phyloP scores from a whole-genome alignment of 2,888 invertebrate genomes.

The Meiosimyza platycephala region DNA sequence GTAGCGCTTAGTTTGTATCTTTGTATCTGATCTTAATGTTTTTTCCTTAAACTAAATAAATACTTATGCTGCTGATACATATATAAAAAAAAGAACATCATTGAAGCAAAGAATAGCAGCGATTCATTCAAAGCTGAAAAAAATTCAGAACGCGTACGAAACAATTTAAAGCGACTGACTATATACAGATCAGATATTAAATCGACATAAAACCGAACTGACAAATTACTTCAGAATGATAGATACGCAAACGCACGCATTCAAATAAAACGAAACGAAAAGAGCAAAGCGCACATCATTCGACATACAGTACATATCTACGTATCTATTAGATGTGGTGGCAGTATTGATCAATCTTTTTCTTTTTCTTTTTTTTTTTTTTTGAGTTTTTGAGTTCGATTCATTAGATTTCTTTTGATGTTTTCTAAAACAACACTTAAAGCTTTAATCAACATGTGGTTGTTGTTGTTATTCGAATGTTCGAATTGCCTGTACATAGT shows the following conservation, averaged over 20 bases:
- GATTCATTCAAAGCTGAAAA: slow-evolving; percentile 25
- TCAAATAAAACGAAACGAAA: not conserved
- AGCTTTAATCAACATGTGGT: not conserved
- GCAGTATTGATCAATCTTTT: slow-evolving; percentile 24
- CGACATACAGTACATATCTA: too few species aligned
- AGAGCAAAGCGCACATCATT: not conserved
- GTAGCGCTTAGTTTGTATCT: slow-evolving; percentile 47
- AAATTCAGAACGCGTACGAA: not conserved
- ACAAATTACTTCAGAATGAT: slow-evolving; percentile 36
- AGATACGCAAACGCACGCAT: slow-evolving; percentile 24
- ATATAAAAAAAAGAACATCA: slow-evolving; percentile 1
- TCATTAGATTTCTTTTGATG: slow-evolving; percentile 15
- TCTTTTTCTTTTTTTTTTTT: not conserved
- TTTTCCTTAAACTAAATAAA: slow-evolving; percentile 39
- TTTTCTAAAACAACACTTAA: slow-evolving; percentile 9
- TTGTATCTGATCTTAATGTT: slow-evolving; percentile 63
- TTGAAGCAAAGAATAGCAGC: slow-evolving; percentile 26
- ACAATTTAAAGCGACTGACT: not conserved
- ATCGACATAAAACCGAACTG: slow-evolving; percentile 29
- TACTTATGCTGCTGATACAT: not conserved
- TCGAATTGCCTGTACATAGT: not conserved
- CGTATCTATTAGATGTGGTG: too few species aligned
- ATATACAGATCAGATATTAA: slow-evolving; percentile 19
- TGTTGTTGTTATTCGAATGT: not conserved
- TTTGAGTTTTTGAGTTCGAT: slow-evolving; percentile 18